phyloP scores from a whole-genome alignment of 2,797 vertebrate genomes.

The Pseudomugil gertrudae region DNA sequence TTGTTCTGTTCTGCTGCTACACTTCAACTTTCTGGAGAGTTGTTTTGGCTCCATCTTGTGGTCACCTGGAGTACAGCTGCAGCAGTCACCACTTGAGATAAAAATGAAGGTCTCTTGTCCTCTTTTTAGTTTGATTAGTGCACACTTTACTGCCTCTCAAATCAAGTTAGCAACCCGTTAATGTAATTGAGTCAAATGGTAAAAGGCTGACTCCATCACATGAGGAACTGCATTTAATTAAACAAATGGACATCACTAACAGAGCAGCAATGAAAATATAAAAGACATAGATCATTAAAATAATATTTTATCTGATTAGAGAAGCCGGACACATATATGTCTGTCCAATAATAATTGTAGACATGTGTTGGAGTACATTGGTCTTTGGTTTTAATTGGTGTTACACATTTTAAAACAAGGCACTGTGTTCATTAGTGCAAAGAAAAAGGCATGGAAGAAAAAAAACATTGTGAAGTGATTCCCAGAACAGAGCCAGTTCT shows the following conservation, averaged over 20 bases:
- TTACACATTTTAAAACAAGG: slow-evolving; percentile 63
- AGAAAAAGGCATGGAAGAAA: slow-evolving; percentile 11
- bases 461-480: slow-evolving; percentile 9
- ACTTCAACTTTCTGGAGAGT: slow-evolving; percentile 3
- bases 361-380: slow-evolving; percentile 62
- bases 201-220: slow-evolving; percentile 70
- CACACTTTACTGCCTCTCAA: slow-evolving; percentile 64
- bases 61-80: slow-evolving; percentile 26
- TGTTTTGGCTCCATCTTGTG: slow-evolving; percentile 60
- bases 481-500: not conserved
- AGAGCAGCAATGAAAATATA: slow-evolving; percentile 42
- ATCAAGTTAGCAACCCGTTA: slow-evolving; percentile 54
- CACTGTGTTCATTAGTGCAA: slow-evolving; percentile 26
- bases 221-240: slow-evolving; percentile 66
- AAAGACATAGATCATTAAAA: slow-evolving; percentile 42
- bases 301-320: slow-evolving; percentile 49
- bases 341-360: slow-evolving; percentile 41
- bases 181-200: slow-evolving; percentile 73
- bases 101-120: slow-evolving; percentile 34
- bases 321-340: slow-evolving; percentile 35
- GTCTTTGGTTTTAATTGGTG: slow-evolving; percentile 72
- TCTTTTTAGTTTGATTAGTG: slow-evolving; percentile 64
- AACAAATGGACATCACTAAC: slow-evolving; percentile 67
- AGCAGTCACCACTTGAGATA: slow-evolving; percentile 26
- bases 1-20: not conserved